Evolutionary conservation across 2,113 vertebrate species (phyloP), one percentile per base, ranked within the genome.

Genomic region (Ellobius talpinus): DNA sequence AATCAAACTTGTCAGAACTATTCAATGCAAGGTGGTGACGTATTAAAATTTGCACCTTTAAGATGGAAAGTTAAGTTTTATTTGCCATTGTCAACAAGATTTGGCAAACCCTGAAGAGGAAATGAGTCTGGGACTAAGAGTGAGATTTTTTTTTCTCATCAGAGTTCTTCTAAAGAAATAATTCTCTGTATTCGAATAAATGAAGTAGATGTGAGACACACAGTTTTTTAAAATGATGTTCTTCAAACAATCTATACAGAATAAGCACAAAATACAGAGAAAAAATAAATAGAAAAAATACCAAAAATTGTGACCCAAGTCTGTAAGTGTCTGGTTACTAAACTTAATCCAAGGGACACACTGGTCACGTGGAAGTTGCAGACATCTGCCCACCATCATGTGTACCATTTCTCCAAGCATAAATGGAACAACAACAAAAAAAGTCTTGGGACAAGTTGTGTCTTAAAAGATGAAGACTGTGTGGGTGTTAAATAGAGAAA

Each of bases 401-500:
- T 68, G 42, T 63, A 26, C 19, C 61, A 86, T 88, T 95, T 95
- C 77, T 29, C 29, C 78, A 96, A 82, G 70, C 66, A 90, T 61
- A 72, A 93, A 65, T 72, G 4, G 13, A 96, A 95, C 29, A 58
- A 58, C 16, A 58, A 58, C 16, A 58, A 91, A 91, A 39, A 87
- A 77, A 73, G 13, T 55, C 76, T 42, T 82, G 82, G 73, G 61
- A 89, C 3, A 42, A 93, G 55, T n/a, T 84, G 6, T 23, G 2
- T 88, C 84, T 93, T 39, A 78, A 96, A 73, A 86, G 65, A 95
- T 50, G 87, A 87, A 92, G 90, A 23, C 81, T 78, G 45, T 21
- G 45, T 55, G 92, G 86, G 90, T 95, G 86, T 96, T 95, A 89
- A 77, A 90, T 33, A 97, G 68, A 12, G 65, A 96, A 91, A 65